phyloP scores from a whole-genome alignment of 2,113 vertebrate genomes.

The Prunella fulvescens region DNA sequence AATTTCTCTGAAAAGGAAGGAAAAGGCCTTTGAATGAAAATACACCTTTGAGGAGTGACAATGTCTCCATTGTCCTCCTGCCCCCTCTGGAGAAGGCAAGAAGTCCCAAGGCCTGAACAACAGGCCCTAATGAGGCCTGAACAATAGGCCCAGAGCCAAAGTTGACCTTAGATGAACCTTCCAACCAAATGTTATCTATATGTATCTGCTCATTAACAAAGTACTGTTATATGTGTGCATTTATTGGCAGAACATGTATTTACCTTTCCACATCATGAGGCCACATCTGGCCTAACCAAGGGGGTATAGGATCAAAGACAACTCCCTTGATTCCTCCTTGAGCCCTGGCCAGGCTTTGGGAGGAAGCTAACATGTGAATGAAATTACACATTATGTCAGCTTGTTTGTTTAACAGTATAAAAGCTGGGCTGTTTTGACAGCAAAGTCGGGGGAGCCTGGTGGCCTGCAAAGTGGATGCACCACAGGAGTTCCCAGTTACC shows the following conservation, averaged over 20 bases:
- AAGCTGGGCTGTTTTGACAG: background rate
- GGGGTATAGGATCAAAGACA: background rate
- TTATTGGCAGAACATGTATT: background rate
- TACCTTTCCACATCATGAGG: background rate
- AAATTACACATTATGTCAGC: background rate
- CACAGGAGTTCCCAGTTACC: background rate
- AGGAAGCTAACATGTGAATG: background rate
- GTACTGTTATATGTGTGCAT: background rate
- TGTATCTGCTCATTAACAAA: background rate
- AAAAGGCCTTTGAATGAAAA: background rate
- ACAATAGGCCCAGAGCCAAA: background rate
- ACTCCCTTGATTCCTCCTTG: background rate
- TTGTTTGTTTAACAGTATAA: background rate
- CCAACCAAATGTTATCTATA: background rate
- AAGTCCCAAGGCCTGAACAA: background rate
- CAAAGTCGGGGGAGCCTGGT: background rate
- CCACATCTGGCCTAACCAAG: background rate
- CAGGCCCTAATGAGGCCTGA: background rate
- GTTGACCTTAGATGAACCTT: background rate
- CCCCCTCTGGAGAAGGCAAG: background rate
- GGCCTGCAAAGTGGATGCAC: background rate
- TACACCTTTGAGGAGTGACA: background rate
- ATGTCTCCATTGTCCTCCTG: background rate
- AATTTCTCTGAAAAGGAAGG: background rate
- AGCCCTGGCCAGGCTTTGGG: background rate